Evolutionary conservation across 2,888 invertebrate genomes (phyloP), one percentile per base, ranked within the genome.

Genomic region (Melieria omissa): DNA sequence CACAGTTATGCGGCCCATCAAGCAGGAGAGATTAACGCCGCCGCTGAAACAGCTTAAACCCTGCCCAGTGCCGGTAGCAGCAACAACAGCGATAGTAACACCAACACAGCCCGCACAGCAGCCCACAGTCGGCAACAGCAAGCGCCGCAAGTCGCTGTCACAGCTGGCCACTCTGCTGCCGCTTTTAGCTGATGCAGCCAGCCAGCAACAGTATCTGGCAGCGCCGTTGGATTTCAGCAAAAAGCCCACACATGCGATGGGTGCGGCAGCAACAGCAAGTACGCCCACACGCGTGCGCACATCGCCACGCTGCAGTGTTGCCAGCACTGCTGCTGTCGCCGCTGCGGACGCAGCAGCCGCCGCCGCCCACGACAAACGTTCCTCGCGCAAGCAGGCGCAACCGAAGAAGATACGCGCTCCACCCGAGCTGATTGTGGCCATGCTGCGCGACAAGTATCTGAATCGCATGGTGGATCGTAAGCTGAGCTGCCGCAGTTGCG

Each of bases 341-440:
- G 14, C 14, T 61, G 42, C 61, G 29, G 8, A 41, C 65, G 4
- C 14, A 42, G 29, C 7, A 55, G 47, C 63, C 58, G 52, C 2
- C 65, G 12, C 42, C 58, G 29, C 16, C 12, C 55, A 44, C 16
- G 82, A 83, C 29, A 85, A 85, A 62, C 86, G 89, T 65, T 87
- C 87, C n/a, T 82, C 85, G 7, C 88, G 89, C 58, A 89, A 89
- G 78, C 89, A 89, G 78, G 86, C 87, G 0, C 87, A 86, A 73
- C 89, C 89, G 6, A 86, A 88, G 72, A 89, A 88, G 76, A 86
- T 85, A 58, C 83, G 85, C 2, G 73, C 81, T 4, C 76, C 84
- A 4, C 84, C 85, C 3, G 86, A 86, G 65, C 78, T 82, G 1
- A 80, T 86, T 7, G 79, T 87, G 55, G 79, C 84, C 5, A 79